Base-by-base conservation (phyloP, 2,113 vertebrate genomes). In the Barnardius zonarius region DNA sequence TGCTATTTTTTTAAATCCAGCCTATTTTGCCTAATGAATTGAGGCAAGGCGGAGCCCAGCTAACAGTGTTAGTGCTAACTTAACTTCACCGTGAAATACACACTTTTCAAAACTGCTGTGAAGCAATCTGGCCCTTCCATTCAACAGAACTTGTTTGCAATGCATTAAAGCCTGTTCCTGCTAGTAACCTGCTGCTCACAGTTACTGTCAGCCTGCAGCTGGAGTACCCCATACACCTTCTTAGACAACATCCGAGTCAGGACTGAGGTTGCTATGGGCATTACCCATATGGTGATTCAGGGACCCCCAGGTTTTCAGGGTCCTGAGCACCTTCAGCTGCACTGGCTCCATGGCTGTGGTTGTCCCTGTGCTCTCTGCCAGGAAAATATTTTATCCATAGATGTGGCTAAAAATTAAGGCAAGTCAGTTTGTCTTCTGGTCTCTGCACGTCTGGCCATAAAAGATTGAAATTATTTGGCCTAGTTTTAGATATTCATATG, bases 271-370 rank as follows among this genome's bases (percentile, higher is more conserved):
- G 48, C 15, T 27, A 41, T 37, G 79, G 54, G 12, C 39, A 39
- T 15, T n/a, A 68, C 4, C 6, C 3, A 0, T 30, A 16, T 70
- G 35, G 35, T 1, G 2, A 28, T 35, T 44, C 0, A 0, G 35
- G 35, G 11, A 80, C 3, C 13, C 20, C 5, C 61, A 63, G 22
- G n/a, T 35, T 72, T 33, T 39, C 30, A 31, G 41, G 24, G 4
- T 22, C 17, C 48, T 68, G 64, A 75, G 8, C 20, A 31, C 18
- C 6, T 64, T 28, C 5, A 6, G 5, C 39, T 91, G 30, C 48
- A 19, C 8, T 8, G 15, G 11, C 30, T 89, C 35, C 5, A 1
- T 1, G 6, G 30, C 24, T 1, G 3, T 55, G 27, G 14, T 23
- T 68, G 33, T 81, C 39, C 44, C 25, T 13, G 2, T 35, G 9